Base-by-base conservation (phyloP, 1,140 invertebrate species). In the Cherax quadricarinatus region DNA sequence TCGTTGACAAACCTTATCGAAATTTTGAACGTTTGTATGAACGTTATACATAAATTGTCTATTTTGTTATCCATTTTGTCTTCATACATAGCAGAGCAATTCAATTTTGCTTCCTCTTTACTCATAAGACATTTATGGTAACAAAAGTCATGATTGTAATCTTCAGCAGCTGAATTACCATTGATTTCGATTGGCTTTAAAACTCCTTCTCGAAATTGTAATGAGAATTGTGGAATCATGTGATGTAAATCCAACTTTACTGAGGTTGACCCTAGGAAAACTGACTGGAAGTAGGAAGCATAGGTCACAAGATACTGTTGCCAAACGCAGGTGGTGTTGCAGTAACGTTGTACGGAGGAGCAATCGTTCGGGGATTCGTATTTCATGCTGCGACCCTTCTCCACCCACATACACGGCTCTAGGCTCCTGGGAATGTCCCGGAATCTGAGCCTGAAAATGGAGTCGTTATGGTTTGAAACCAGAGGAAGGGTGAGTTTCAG, bases 261-360 rank as follows among this genome's bases (percentile, higher is more conserved):
- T 10, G 30, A 10, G 10, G 73, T 78, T 78, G 73, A 60, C 16
- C 16, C 57, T 16, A 60, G 16, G 3, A 70, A 21, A 18, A 70
- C 66, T 6, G 66, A 70, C 21, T 16, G 14, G 21, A 16, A 18
- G 66, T 18, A 70, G 66, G 18, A 14, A 1, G 21, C 49, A 80
- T 80, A 5, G 4, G 14, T 80, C 49, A 41, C 18, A 2, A 89
- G 51, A 30, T 66, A 89, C 10, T 82, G 79, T 82, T 89, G 12
- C 88, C 88, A 89, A 21, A 18, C 62, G 60, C 88, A 89, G 18
- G 88, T 53, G 48, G 79, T 83, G 80, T 89, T 89, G 88, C 88
- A 89, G 80, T 89, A 57, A 18, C 48, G 60, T 10, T 30, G 57
- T 1, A 62, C 16, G 60, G 41, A 70, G 21, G 79, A 5, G 41